Conservation (phyloP, 2,113 vertebrate genomes). For the Sebastes schlegelii region DNA sequence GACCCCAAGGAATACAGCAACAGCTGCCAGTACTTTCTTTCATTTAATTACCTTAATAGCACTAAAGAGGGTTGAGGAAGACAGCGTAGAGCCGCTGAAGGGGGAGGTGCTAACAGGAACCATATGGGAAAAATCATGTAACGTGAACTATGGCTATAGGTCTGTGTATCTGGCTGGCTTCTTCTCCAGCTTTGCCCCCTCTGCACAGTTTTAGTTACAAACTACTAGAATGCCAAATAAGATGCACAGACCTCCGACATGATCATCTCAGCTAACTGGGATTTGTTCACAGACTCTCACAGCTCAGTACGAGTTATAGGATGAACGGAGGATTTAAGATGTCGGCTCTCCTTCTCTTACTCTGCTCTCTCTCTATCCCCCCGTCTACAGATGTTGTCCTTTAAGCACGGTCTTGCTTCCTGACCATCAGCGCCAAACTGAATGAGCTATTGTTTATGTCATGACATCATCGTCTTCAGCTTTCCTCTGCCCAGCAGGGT, state of each 20-base stretch:
- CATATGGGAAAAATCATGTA: constrained; percentile 64
- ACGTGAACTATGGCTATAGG: constrained; percentile 48
- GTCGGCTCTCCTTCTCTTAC: constrained; percentile 31
- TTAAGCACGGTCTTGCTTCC: constrained; percentile 81
- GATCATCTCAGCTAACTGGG: constrained; percentile 43
- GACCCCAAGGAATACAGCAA: constrained; percentile 25
- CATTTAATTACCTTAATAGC: constrained; percentile 68
- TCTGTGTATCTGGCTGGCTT: constrained; percentile 21
- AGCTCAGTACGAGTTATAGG: constrained; percentile 33
- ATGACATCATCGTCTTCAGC: constrained; percentile 86
- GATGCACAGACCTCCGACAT: constrained; percentile 42
- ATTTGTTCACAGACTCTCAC: constrained; percentile 41
- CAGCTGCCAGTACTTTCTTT: constrained; percentile 41
- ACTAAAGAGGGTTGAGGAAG: constrained; percentile 45
- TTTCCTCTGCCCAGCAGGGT: constrained; percentile 80
- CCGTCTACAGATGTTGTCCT: constrained; percentile 82
- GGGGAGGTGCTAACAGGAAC: constrained; percentile 56
- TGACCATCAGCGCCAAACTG: constrained; percentile 79
- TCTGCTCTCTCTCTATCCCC: constrained; percentile 9
- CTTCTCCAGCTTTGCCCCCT: not conserved
- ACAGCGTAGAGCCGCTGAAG: constrained; percentile 33
- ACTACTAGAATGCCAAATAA: constrained; percentile 47
- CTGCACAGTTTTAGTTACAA: constrained; percentile 37
- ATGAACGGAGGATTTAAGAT: constrained; percentile 44
- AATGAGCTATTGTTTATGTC: constrained; percentile 85